phyloP scores from a whole-genome alignment of 2,113 vertebrate genomes.

The Coturnix japonica region DNA sequence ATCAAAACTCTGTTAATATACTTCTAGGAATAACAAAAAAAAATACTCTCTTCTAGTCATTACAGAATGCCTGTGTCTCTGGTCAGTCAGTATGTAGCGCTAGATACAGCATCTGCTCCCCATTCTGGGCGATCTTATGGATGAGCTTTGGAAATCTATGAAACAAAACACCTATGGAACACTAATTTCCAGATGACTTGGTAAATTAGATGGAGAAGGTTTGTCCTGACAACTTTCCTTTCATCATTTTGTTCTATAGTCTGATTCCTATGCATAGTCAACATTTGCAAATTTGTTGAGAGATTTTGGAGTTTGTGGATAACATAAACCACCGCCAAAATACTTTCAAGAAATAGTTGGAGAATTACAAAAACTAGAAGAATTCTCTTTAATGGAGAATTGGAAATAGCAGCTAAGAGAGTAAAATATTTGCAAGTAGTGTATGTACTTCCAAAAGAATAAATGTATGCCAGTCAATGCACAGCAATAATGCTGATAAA shows the following conservation, averaged over 20 bases:
- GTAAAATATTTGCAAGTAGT: not conserved
- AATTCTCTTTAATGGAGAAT: not conserved
- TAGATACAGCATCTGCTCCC: not conserved
- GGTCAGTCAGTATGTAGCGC: not conserved
- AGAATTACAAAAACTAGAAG: not conserved
- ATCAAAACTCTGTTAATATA: not conserved
- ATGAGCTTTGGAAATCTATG: not conserved
- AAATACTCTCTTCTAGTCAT: not conserved
- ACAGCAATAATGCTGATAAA: not conserved
- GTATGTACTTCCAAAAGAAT: not conserved
- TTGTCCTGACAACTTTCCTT: not conserved
- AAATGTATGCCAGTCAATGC: not conserved
- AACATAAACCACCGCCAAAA: not conserved
- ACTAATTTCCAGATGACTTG: not conserved
- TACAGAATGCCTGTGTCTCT: not conserved
- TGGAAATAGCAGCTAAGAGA: not conserved
- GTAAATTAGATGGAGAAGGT: not conserved
- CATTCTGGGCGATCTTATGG: fast-evolving
- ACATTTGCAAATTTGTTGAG: not conserved
- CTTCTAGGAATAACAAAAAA: not conserved
- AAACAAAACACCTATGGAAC: not conserved
- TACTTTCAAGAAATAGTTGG: not conserved
- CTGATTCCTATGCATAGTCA: not conserved
- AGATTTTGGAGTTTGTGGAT: not conserved
- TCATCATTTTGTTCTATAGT: not conserved